Base-by-base conservation (phyloP, 2,113 vertebrate genomes). In the Spermophilus dauricus region DNA sequence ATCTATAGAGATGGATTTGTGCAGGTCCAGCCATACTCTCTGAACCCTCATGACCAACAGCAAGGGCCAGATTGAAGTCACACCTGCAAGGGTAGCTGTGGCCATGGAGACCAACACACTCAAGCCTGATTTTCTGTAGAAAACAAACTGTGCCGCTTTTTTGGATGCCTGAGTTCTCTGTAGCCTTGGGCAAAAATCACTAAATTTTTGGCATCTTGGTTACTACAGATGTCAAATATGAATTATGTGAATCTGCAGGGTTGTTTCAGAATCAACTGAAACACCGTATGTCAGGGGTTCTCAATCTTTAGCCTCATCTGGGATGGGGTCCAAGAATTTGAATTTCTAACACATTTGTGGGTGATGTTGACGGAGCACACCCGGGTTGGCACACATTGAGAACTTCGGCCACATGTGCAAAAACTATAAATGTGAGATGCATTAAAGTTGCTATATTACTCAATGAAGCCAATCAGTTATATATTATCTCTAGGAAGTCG, bases 301-400 rank as follows among this genome's bases (percentile, higher is more conserved):
- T 97, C 78, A 80, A 18, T 96, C 95, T 93, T 92, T 13, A 37
- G 63, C 37, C 26, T 86, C 53, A 78, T 89, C 92, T 92, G 94
- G 86, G 90, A 69, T 32, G 48, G 34, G 37, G 51, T 37, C 70
- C 87, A 72, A 24, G 84, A 58, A 93, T 82, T 58, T 94, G 70
- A 96, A 80, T 94, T 95, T 97, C 78, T 76, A 95, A 82, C 69
- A 37, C 34, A 32, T 91, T 93, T 78, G 4, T 39, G 53, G 75
- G 73, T 51, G 88, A 70, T 14, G 51, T 42, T 32, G 30, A 5
- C 22, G 48, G 42, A 63, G 28, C 16, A 39, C 67, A 51, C 34
- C 70, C 48, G 24, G 32, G 34, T 39, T 39, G 7, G 28, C 6
- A 22, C 18, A n/a, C 30, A 17, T 34, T 45, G 82, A 95, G 94